Evolutionary conservation across 2,797 vertebrate genomes (phyloP), one percentile per base, ranked within the genome.

Genomic region (Sebastes ruberrimus): DNA sequence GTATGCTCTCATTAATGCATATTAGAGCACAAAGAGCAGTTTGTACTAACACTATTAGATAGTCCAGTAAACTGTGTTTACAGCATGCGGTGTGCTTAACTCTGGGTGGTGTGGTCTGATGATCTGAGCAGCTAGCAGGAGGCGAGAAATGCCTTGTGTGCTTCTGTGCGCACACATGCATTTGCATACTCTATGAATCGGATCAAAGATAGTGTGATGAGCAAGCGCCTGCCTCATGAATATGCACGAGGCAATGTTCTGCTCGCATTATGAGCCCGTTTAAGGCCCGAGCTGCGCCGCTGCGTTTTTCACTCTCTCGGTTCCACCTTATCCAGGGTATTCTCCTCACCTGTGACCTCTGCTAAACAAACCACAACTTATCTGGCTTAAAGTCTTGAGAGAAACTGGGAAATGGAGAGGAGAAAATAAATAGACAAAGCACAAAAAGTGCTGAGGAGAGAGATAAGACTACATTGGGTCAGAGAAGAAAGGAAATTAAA

Each of bases 401-500:
- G 78, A 78, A 87, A 85, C 66, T 62, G 64, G 74, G 87, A 66
- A 88, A 91, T 70, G 74, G 81, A 90, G 76, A 85, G 42, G 22
- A 77, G 77, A 42, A 91, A 88, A 92, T 88, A 91, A 86, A 91
- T 83, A 93, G 88, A 90, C 83, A 89, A 91, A 86, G 80, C 75
- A 72, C 20, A 77, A 86, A 93, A 91, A 91, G 72, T 89, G 88
- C 88, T 88, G 92, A 91, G 85, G 75, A 86, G 61, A 71, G 77
- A 91, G 91, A 92, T 93, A 92, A 91, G 85, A 89, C 82, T 69
- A 86, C 69, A 77, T 42, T 70, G 79, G 86, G 90, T 92, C 88
- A 90, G 71, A 72, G 83, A 87, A 86, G 83, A 92, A 89, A 90
- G 81, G 89, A 88, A 91, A 93, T 92, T 42, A 91, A 92, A 93